Base-by-base conservation (phyloP, 2,113 vertebrate genomes). In the Andinoacara biseriatus region DNA sequence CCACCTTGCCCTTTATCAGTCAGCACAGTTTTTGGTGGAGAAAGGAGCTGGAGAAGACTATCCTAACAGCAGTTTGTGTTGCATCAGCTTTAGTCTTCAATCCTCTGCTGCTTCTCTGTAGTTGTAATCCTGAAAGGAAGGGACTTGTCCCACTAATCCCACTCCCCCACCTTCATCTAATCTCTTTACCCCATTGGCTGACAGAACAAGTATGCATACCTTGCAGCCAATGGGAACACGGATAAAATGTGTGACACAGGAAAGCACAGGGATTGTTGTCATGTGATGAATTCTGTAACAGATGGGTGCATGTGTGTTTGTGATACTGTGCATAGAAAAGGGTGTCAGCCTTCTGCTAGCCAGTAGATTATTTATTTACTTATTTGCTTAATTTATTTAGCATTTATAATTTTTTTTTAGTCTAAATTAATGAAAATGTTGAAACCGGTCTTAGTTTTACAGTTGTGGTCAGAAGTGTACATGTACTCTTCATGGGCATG, bases 81-180 rank as follows among this genome's bases (percentile, higher is more conserved):
- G 49, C 87, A 93, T 82, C 49, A 82, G 90, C 88, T 86, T 91
- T 83, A 85, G 86, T 59, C 59, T 78, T 83, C 91, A 94, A 93
- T 94, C 92, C 93, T 87, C 84, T 83, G 75, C 80, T 90, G 86
- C 87, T 86, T 82, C 86, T 85, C 80, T 81, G 62, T 69, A 59
- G 76, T 85, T 90, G 89, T 94, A 94, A 94, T 95, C 93, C 92
- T 20, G 24, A 74, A 56, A 26, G 77, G 86, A 74, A 22, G 38
- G 85, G 49, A 33, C 62, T 8, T 4, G 56, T 24, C 31, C 17
- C 14, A 58, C 18, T 38, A 33, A 49, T 52, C 63, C 67, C 5
- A 17, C 82, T 40, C 56, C 20, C 60, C 43, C 14, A 8, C 40
- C 78, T 58, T 49, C 59, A 40, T 52, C 52, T 92, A 82, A 92